phyloP scores from a whole-genome alignment of 2,888 invertebrate species.

The Melolontha melolontha region DNA sequence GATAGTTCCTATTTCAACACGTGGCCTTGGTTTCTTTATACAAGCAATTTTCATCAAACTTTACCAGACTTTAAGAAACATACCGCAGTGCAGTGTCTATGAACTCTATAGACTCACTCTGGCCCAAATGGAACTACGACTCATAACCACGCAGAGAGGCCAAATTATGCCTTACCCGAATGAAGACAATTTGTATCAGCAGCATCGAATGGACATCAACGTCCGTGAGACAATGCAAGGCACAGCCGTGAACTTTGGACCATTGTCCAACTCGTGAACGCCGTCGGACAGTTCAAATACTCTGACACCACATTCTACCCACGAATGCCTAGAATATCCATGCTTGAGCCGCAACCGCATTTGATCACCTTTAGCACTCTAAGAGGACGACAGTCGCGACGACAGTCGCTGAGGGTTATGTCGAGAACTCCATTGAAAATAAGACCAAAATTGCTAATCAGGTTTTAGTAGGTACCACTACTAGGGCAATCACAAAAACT shows the following conservation, averaged over 20 bases:
- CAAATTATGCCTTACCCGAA: constrained; percentile 21
- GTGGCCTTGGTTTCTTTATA: constrained; percentile 4
- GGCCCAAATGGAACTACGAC: not conserved
- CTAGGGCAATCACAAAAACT: too few species aligned
- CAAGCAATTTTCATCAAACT: constrained; percentile 3
- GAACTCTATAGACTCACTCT: constrained; percentile 7
- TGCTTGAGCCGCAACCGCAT: too few species aligned
- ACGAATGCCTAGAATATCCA: too few species aligned
- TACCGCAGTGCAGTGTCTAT: constrained; percentile 2
- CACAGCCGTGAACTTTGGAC: not conserved
- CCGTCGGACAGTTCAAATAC: too few species aligned
- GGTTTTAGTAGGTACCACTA: too few species aligned
- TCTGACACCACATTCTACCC: too few species aligned
- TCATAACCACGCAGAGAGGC: not conserved
- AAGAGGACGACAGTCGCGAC: too few species aligned
- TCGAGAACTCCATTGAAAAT: too few species aligned
- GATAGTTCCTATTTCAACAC: not conserved
- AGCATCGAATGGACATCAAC: not conserved
- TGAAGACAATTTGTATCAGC: not conserved
- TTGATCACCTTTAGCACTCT: too few species aligned
- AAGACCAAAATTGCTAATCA: too few species aligned
- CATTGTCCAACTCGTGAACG: too few species aligned
- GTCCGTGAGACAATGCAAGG: not conserved
- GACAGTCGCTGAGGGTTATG: too few species aligned
- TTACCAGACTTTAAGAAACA: constrained; percentile 5